Base-by-base conservation (phyloP, 2,113 vertebrate species). In the Pampusana beccarii region DNA sequence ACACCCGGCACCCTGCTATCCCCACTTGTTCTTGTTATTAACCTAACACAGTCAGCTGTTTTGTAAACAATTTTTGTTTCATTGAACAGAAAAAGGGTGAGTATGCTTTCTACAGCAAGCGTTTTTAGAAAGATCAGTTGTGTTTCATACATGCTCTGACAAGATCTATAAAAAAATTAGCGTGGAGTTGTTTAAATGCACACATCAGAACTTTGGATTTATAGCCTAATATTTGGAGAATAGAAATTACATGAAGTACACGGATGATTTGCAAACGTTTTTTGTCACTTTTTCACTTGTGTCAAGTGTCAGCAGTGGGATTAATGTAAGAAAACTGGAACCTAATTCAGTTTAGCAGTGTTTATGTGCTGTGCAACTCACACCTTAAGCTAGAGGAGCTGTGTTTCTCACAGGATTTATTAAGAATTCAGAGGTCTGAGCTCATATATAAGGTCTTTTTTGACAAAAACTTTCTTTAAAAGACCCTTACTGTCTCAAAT, bases 1-100 rank as follows among this genome's bases (percentile, higher is more conserved):
- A 20, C 21, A 28, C 25, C 0, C 0, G 3, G 36, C 36, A 65
- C 29, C 9, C 31, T 7, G 11, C 67, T 62, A 29, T 40, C 26
- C 51, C 29, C 14, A 6, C 24, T 57, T 61, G 4, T 54, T 10
- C 69, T 58, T 46, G 38, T 40, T 25, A 46, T 8, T 46, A 40
- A 54, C 31, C 23, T 50, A 11, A 38, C 0, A 11, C 5, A 2
- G 23, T 66, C 66, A 66, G 51, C 29, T n/a, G 11, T 24, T 86
- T 28, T 60, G 61, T 48, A 67, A 74, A 20, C 26, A 26, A 2
- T 44, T 79, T 91, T 73, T 65, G 18, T 62, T 88, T 54, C 60
- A 26, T 66, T 44, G 51, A 21, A n/a, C 3, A 62, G 62, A 38
- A 77, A 80, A 61, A 9, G 9, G 10, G 16, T 40, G 16, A 3